phyloP scores from a whole-genome alignment of 2,888 invertebrate genomes.

The Drosophila fulvimacula region DNA sequence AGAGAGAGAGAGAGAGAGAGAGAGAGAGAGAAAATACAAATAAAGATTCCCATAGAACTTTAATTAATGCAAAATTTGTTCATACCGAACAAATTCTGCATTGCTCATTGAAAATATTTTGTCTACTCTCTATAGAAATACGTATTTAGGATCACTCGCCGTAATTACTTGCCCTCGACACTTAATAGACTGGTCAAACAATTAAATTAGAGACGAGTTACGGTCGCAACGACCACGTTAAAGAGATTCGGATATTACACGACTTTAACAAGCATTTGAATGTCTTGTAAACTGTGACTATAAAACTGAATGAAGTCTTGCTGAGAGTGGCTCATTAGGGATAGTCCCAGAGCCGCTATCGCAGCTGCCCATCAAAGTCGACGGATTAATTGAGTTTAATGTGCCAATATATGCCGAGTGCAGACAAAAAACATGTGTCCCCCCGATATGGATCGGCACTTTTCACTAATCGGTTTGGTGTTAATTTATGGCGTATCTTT shows the following conservation, averaged over 20 bases:
- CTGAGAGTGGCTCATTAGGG: conserved; percentile 42
- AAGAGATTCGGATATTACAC: conserved; percentile 1
- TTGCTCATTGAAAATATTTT: neutral
- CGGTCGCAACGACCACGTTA: neutral
- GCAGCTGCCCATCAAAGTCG: conserved; percentile 52
- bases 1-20: no score
- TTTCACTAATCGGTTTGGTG: conserved; percentile 81
- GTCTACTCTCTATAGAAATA: neutral
- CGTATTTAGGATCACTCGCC: no score
- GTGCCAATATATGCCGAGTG: conserved; percentile 69
- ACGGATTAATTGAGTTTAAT: conserved; percentile 73
- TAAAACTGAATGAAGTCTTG: conserved; percentile 14
- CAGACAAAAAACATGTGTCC: conserved; percentile 66
- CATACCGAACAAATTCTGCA: no score
- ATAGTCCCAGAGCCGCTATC: conserved; percentile 30
- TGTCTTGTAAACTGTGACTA: conserved; percentile 26
- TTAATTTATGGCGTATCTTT: conserved; percentile 76
- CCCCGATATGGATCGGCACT: conserved; percentile 71
- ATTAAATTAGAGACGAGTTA: conserved; percentile 4
- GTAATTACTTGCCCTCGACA: neutral
- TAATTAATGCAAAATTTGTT: no score
- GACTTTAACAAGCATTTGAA: conserved; percentile 36
- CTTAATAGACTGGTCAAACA: neutral
- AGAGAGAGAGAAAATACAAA: no score
- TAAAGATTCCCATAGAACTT: no score